These are phyloP conservation scores for Ceriagrion tenellum DNA, from an alignment of 2,888 invertebrate species.

Conservation along the genomic window DNA sequence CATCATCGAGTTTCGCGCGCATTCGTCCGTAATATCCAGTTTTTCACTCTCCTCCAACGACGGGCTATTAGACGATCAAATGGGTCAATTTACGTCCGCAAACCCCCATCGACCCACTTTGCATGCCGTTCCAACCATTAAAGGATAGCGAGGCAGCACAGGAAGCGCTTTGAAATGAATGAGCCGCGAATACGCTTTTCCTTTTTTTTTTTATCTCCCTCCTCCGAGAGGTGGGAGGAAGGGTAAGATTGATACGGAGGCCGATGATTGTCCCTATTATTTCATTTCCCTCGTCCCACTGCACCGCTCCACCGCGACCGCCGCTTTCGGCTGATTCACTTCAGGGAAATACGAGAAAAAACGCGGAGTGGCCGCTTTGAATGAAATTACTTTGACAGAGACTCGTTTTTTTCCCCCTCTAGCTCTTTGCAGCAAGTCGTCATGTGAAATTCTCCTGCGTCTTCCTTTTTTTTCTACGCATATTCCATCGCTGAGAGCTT, in stretches of 20 bases:
- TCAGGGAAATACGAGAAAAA: neutral
- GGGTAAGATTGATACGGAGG: neutral
- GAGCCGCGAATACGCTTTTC: neutral
- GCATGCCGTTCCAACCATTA: neutral
- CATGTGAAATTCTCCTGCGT: neutral
- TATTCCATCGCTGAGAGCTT: too few species aligned
- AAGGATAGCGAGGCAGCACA: neutral
- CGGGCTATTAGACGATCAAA: neutral
- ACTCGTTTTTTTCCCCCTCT: neutral
- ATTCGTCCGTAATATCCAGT: neutral
- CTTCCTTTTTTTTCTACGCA: neutral
- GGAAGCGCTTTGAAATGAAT: neutral
- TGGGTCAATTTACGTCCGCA: neutral
- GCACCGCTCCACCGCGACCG: neutral
- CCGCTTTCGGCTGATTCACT: conserved; percentile 18
- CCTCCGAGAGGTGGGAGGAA: neutral
- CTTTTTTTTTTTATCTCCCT: too few species aligned
- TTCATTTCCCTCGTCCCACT: neutral
- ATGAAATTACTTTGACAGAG: neutral
- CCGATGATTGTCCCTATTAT: conserved; percentile 2
- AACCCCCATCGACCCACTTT: neutral
- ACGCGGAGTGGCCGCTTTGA: neutral
- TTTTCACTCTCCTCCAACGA: neutral
- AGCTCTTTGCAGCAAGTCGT: neutral
- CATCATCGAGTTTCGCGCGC: neutral